Evolutionary conservation across 2,888 invertebrate species (phyloP).

Genomic region (Drosophila greeni): DNA sequence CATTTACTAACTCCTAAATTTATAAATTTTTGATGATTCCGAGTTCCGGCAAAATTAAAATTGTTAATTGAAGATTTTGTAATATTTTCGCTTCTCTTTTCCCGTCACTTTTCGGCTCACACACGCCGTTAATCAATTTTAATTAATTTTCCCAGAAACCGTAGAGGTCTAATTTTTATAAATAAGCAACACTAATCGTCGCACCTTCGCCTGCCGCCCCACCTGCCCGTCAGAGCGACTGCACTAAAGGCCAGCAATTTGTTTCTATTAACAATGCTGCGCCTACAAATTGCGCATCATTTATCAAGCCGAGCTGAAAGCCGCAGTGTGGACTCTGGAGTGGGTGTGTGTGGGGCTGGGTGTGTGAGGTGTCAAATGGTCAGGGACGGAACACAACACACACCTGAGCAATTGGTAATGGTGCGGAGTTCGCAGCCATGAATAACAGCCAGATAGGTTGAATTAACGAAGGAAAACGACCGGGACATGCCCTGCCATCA

Average conservation of each 20-base stretch:
- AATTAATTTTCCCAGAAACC: slow-evolving; percentile 58
- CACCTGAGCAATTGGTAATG: slow-evolving; percentile 68
- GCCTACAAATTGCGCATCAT: slow-evolving; percentile 71
- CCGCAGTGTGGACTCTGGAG: slow-evolving; percentile 27
- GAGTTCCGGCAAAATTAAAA: background rate
- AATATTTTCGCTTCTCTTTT: background rate
- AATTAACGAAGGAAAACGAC: slow-evolving; percentile 15
- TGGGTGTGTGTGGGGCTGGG: slow-evolving; percentile 17
- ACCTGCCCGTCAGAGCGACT: slow-evolving; percentile 4
- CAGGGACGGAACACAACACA: slow-evolving; percentile 50
- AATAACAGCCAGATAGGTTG: slow-evolving; percentile 20
- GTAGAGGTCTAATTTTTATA: slow-evolving; percentile 62
- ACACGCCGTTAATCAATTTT: slow-evolving; percentile 61
- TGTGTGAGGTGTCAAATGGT: slow-evolving; percentile 27
- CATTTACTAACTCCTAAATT: background rate
- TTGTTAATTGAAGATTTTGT: background rate
- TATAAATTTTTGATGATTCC: background rate
- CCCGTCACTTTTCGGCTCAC: background rate
- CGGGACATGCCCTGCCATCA: slow-evolving; percentile 19
- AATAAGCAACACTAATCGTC: slow-evolving; percentile 67
- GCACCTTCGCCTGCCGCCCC: slow-evolving; percentile 6
- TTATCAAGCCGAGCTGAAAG: slow-evolving; percentile 57
- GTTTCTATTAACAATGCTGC: slow-evolving; percentile 71
- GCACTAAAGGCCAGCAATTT: slow-evolving; percentile 61
- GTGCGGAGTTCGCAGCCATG: slow-evolving; percentile 40